These are phyloP conservation scores for Pseudochirops cupreus DNA, from an alignment of 2,797 vertebrate species.

Conservation along the genomic window DNA sequence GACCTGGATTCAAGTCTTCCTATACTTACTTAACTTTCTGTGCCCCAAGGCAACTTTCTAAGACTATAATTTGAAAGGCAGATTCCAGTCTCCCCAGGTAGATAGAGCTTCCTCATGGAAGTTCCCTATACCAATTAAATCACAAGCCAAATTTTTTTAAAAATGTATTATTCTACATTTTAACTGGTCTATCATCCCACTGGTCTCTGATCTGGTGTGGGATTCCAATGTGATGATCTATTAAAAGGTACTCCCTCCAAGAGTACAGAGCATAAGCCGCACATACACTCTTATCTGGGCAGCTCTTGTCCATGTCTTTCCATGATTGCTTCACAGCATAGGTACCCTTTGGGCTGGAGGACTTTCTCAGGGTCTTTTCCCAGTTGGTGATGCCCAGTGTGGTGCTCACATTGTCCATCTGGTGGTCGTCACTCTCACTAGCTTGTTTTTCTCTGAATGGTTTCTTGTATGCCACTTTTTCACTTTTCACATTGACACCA, in stretches of 20 bases:
- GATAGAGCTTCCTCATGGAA: neutral
- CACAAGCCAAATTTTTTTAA: neutral
- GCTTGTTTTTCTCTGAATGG: neutral
- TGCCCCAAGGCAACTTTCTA: neutral
- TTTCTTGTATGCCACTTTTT: neutral
- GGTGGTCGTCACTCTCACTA: neutral
- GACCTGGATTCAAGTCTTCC: neutral
- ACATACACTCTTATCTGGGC: neutral
- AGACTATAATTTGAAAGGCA: neutral
- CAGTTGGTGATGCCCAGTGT: neutral
- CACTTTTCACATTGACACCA: neutral
- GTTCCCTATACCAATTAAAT: neutral
- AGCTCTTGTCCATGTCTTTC: neutral
- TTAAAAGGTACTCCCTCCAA: neutral
- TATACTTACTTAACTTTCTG: neutral
- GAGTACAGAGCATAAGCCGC: neutral
- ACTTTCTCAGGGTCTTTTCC: neutral
- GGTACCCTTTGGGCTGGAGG: neutral
- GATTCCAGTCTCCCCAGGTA: neutral
- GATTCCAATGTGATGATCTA: neutral
- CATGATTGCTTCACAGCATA: neutral
- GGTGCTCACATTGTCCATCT: neutral
- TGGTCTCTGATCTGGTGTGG: neutral
- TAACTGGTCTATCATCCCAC: neutral
- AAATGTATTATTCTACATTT: neutral